Evolutionary conservation across 2,113 vertebrate genomes (phyloP), one percentile per base, ranked within the genome.

Genomic region (Puma concolor): DNA sequence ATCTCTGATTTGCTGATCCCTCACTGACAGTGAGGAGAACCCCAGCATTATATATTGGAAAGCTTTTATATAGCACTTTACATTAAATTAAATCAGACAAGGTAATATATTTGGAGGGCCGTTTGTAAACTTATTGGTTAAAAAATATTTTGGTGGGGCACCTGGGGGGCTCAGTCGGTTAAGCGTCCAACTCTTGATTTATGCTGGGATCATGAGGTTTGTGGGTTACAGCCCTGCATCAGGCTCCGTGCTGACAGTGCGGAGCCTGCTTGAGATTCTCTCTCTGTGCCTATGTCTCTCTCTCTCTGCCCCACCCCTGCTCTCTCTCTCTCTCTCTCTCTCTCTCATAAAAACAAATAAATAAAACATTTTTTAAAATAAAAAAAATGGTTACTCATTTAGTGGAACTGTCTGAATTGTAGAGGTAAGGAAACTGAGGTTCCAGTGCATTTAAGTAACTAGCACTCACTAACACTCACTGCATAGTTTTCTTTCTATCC

Each of bases 71-170:
- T 71, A 85, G 44, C 80, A 48, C 41, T 95, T 95, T 94, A 66
- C 15, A 77, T 83, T 74, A 91, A 91, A 77, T 96, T 91, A 92
- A 95, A 91, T 95, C 92, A 95, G 91, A 87, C 33, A 80, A 90
- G 50, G 14, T 72, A 92, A 57, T 90, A 54, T 80, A 95, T 90
- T n/a, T 63, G 11, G 33, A 96, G 41, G 44, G 23, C 63, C 33
- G 6, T 80, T 91, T 96, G 36, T 81, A 79, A 97, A 86, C 48
- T 91, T 90, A 88, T 60, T 94, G 89, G 89, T 76, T 54, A 72
- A 63, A 64, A 86, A 88, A 25, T 77, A 81, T 76, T 96, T 96
- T 95, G 38, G 21, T 92, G 21, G 57, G 57, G 57, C 23, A 21
- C 57, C 21, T 60, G 57, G 57, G 21, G 8, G 21, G 21, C 57